phyloP scores from a whole-genome alignment of 2,113 vertebrate genomes.

The Neodon shergylaensis region DNA sequence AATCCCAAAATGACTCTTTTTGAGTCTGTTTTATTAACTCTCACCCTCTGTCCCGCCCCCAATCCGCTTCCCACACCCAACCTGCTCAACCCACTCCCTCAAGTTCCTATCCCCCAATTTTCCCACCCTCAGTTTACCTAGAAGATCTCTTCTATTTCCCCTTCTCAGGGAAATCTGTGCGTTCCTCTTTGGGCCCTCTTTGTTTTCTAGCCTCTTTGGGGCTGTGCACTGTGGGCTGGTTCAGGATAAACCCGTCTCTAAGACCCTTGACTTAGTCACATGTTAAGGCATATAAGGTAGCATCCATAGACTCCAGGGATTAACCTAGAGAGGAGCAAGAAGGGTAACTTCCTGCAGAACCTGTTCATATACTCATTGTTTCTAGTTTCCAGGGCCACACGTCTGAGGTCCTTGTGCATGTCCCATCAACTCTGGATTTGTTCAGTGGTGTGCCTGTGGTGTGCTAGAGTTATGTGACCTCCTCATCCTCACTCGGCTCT shows the following conservation, averaged over 20 bases:
- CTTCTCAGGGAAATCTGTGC: too few species aligned
- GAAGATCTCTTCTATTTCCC: too few species aligned
- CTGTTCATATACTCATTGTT: background rate
- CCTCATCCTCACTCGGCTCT: background rate
- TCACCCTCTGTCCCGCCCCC: too few species aligned
- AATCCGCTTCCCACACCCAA: too few species aligned
- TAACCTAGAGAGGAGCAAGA: background rate
- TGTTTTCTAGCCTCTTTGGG: too few species aligned
- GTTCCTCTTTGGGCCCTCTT: too few species aligned
- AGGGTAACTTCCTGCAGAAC: background rate
- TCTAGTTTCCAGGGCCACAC: background rate
- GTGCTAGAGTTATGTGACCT: background rate
- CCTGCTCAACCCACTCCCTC: too few species aligned
- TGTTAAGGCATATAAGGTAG: background rate
- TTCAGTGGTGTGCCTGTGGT: background rate
- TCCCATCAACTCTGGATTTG: background rate
- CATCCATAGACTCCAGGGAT: background rate
- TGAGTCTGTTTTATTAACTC: too few species aligned
- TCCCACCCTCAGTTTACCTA: too few species aligned
- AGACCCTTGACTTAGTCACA: slow-evolving; percentile 22
- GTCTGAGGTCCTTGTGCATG: background rate
- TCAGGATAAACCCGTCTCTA: background rate
- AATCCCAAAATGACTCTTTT: too few species aligned
- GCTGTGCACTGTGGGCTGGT: too few species aligned
- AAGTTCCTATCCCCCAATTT: too few species aligned